These are phyloP conservation scores for Rhabdomys dilectus DNA, from an alignment of 2,113 vertebrate genomes.

Conservation along the genomic window DNA sequence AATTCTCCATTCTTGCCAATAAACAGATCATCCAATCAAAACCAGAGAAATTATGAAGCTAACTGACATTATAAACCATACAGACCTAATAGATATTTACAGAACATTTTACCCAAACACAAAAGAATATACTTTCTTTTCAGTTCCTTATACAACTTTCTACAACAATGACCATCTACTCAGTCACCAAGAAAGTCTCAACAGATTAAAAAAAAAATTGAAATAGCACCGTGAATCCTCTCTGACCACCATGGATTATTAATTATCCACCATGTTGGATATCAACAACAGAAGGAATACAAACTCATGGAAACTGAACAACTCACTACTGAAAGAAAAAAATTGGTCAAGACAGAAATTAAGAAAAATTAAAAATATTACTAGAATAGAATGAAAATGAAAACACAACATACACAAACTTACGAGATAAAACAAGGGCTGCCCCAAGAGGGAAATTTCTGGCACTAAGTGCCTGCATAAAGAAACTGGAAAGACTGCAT, in stretches of 20 bases:
- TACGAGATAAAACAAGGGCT: not conserved
- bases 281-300: not conserved
- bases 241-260: not conserved
- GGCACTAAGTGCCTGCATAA: not conserved
- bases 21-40: not conserved
- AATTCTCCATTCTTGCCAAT: not conserved
- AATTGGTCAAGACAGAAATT: not conserved
- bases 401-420: not conserved
- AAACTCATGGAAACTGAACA: not conserved
- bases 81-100: not conserved
- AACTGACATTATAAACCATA: not conserved
- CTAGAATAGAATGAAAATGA: not conserved
- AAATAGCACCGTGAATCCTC: not conserved
- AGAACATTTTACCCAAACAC: not conserved
- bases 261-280: not conserved
- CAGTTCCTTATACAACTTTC: not conserved
- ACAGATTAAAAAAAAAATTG: too few relatives aligned
- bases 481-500: not conserved
- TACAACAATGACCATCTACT: not conserved
- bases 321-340: not conserved
- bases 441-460: not conserved
- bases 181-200: not conserved
- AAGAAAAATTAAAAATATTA: not conserved
- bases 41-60: not conserved
- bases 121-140: not conserved